Evolutionary conservation across 2,888 invertebrate species (phyloP).

Genomic region (Dryadula phaetusa): DNA sequence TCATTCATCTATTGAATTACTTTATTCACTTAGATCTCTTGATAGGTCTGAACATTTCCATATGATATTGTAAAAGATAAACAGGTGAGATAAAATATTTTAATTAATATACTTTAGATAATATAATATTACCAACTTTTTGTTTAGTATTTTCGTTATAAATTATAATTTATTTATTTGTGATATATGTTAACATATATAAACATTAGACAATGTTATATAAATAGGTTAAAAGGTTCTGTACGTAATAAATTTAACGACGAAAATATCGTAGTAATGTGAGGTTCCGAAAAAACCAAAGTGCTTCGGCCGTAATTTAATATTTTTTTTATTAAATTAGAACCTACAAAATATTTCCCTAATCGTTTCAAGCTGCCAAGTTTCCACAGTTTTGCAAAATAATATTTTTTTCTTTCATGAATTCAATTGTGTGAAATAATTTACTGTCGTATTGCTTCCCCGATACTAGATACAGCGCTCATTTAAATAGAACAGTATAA

Average conservation of each 20-base stretch:
- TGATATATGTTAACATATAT: neutral
- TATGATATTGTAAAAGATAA: too few relatives aligned
- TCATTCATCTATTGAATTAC: too few relatives aligned
- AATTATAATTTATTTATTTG: neutral
- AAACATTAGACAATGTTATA: conserved; percentile 11
- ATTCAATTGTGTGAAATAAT: conserved; percentile 27
- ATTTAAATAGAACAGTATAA: conserved; percentile 24
- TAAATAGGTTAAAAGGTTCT: conserved; percentile 16
- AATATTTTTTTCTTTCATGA: conserved; percentile 17
- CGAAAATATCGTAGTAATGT: neutral
- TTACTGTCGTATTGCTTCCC: conserved; percentile 26
- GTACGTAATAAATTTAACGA: conserved; percentile 8
- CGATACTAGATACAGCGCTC: conserved; percentile 17
- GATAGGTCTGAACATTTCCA: too few relatives aligned
- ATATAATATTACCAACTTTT: neutral
- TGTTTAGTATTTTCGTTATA: neutral
- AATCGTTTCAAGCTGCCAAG: conserved; percentile 13
- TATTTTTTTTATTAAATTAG: conserved; percentile 19
- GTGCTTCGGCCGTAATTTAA: conserved; percentile 20
- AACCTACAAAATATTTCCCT: conserved; percentile 6
- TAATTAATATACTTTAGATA: neutral
- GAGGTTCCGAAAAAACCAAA: conserved; percentile 9
- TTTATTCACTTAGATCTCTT: too few relatives aligned
- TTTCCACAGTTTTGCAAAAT: neutral
- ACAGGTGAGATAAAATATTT: too few relatives aligned